Evolutionary conservation across 2,888 invertebrate species (phyloP), one percentile per base, ranked within the genome.

Genomic region (Hydraecia micacea): DNA sequence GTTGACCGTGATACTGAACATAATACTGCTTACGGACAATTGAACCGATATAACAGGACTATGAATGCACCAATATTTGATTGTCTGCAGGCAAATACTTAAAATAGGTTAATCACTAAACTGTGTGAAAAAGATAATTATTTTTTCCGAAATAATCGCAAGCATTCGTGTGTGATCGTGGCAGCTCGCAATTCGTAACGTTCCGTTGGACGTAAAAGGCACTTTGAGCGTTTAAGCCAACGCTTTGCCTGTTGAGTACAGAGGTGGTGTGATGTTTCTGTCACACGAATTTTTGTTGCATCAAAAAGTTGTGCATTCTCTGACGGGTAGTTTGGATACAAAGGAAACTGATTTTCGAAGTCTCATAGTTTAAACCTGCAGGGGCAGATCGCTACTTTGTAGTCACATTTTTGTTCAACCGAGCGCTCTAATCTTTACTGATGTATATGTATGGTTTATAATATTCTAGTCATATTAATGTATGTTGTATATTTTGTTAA

Each of bases 1-100:
- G 46, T 65, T 65, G 46, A 55, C 62, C 21, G 52, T 68, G 68
- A 28, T 69, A 78, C 67, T 46, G 36, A 55, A 63, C 70, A 55
- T 25, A 32, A 62, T 42, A 28, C 28, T 52, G 36, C 46, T 69
- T 36, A 46, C n/a, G 42, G 25, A 70, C 42, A 60, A 66, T 28
- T 58, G 65, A 36, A 58, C 11, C 8, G 32, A 49, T 46, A 25
- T 58, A 58, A 7, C 18, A 49, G 13, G 5, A 28, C 58, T 75
- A 42, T 65, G 11, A 46, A n/a, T 55, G 36, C 46, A 65, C 28
- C 25, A 21, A 70, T 79, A 71, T 71, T 55, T 65, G 42, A n/a
- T 28, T 55, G 36, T 28, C 5, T 36, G 15, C 55, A 58, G n/a
- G 15, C 25, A 62, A 18, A 28, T 2, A 70, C 18, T 55, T 25